Percentiles rank a stretch among this genome's conserved stretches.
Evolutionary conservation across 2,113 vertebrate species (phyloP).

Genomic region (Piaya cayana): DNA sequence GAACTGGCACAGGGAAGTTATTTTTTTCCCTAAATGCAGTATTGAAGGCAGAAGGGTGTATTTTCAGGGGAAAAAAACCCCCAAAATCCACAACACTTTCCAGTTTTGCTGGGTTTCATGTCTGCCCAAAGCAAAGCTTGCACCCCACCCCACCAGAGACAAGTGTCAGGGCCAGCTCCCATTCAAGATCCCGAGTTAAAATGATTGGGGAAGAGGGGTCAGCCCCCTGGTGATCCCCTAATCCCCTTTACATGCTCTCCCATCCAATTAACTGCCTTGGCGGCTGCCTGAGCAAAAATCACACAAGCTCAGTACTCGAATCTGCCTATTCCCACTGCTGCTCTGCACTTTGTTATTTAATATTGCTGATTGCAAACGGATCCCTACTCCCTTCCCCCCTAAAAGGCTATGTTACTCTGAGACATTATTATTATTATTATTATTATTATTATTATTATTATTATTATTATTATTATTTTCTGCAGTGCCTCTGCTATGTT

Average conservation of each 20-base stretch:
- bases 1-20: background rate
- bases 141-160: background rate
- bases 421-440: background rate
- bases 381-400: background rate
- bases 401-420: background rate
- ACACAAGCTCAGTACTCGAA: background rate
- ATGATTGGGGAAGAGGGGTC: background rate
- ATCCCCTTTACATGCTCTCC: slow-evolving; percentile 25
- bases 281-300: accelerated
- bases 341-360: background rate
- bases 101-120: background rate
- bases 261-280: background rate
- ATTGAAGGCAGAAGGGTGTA: background rate
- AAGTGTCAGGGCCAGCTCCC: background rate
- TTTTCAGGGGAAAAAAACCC: background rate
- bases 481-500: background rate
- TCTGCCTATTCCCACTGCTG: background rate
- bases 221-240: background rate
- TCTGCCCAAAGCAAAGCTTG: background rate
- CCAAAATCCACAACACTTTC: background rate
- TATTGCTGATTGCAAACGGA: background rate
- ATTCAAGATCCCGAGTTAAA: background rate
- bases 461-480: background rate
- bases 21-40: slow-evolving; percentile 16
- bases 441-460: background rate